Evolutionary conservation across 2,797 vertebrate species (phyloP), one percentile per base, ranked within the genome.

Genomic region (Sus cebifrons): DNA sequence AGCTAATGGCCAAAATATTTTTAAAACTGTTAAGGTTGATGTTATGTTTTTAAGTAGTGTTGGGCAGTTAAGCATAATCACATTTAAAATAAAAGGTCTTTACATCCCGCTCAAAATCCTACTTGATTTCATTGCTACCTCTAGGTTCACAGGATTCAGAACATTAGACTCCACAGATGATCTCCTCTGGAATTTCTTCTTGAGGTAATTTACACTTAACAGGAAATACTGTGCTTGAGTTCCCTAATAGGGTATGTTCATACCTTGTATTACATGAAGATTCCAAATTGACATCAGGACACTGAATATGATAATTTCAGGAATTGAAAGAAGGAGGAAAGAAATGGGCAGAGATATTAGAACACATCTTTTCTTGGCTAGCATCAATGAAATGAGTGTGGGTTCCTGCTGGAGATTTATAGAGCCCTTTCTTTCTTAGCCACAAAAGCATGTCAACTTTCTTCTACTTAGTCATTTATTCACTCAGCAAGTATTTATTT

Each of bases 121-220:
- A 40, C 23, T 90, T 9, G 70, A 97, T 82, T 92, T 91, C 97
- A 75, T 82, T 93, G 92, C 83, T 78, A 5, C 12, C 86, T 79
- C 93, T 97, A 62, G 25, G 29, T 94, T 97, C 87, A 96, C 49
- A 86, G 29, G 74, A 86, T 94, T 97, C 71, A 88, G 0, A 88
- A 93, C 96, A 77, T 90, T 94, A 6, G 52, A 96, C 95, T 97
- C 81, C 60, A 88, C 15, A 21, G 95, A 95, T 29, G 3, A 84
- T 82, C 73, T 32, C 6, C n/a, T 90, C 91, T 94, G n/a, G 75
- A 97, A 65, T 81, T 95, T 97, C 81, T 97, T 91, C 97, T 94
- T 89, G 90, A 97, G 86, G 86, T 86, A 97, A 96, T 95, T 97
- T 89, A 81, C 94, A 95, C 86, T 85, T 94, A 97, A 89, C 96